Evolutionary conservation across 1,140 invertebrate species (phyloP), one percentile per base, ranked within the genome.

Genomic region (Drosophila nasuta): DNA sequence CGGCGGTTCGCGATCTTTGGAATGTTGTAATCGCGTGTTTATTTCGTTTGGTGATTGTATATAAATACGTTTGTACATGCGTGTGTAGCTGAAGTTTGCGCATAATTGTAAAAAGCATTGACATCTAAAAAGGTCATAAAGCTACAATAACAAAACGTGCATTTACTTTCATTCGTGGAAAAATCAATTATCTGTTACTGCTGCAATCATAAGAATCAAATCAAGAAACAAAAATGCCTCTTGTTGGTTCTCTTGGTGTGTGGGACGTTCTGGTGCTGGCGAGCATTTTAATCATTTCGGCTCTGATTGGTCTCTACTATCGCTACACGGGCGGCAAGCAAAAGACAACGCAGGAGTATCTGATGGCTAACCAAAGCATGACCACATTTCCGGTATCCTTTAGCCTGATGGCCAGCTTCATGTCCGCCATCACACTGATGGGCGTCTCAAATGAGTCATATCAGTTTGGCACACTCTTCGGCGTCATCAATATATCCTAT

Each of bases 371-470:
- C 54, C 79, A 91, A 60, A 92, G 82, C 60, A 92, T 93, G 88
- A 82, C 90, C n/a, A 94, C 97, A 60, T 92, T 95, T 8, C 97
- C 97, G 1, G 97, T 98, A 0, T 96, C 96, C 5, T 96, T 98
- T 73, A 97, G 96, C 6, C 92, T 98, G 1, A 97, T 98, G 96
- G 97, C 98, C 2, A 98, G 97, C 35, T 98, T 99, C 86, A 98
- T 99, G 96, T 98, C 97, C 0, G 97, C 97, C n/a, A 96, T 98
- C 25, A 97, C 97, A 0, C 93, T 99, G 8, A 93, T 99, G 49
- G 98, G 98, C 7, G 96, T 98, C 11, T 96, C 96, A 1, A 95
- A 95, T 38, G 97, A 98, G 92, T 79, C 91, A 0, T 92, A 92
- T 75, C 95, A 94, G 56, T 96, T 94, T 92, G 97, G 97, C 8